Evolutionary conservation across 2,797 vertebrate genomes (phyloP).

Genomic region (Hippopotamyrus pictus): DNA sequence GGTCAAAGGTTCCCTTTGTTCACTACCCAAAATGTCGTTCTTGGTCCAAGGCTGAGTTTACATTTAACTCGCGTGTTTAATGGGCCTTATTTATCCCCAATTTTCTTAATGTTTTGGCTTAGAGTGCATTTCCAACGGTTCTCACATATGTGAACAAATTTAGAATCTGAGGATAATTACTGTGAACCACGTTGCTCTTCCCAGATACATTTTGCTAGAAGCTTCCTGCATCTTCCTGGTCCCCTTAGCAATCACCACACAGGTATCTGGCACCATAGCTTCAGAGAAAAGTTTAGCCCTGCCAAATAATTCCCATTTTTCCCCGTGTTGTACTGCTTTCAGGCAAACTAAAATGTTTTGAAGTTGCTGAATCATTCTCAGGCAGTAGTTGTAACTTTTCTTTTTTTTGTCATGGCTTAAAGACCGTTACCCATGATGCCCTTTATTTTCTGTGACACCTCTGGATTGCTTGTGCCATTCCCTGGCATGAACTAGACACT

Average conservation of each 20-base stretch:
- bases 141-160: slow-evolving; percentile 23
- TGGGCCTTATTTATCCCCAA: slow-evolving; percentile 36
- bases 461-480: background rate
- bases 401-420: background rate
- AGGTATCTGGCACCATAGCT: background rate
- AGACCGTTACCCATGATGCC: background rate
- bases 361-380: background rate
- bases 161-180: background rate
- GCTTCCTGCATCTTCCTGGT: background rate
- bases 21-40: slow-evolving; percentile 17
- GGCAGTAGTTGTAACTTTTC: background rate
- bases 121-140: slow-evolving; percentile 32
- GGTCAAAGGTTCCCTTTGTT: slow-evolving; percentile 46
- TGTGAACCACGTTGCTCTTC: slow-evolving; percentile 5
- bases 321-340: background rate
- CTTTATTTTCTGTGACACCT: background rate
- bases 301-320: background rate
- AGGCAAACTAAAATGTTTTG: background rate
- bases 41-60: slow-evolving; percentile 24
- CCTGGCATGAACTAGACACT: background rate
- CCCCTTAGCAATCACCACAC: background rate
- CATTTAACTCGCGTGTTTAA: slow-evolving; percentile 34
- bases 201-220: background rate
- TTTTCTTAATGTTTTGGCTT: slow-evolving; percentile 30
- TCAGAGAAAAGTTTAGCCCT: background rate